These are phyloP conservation scores for Heliangelus exortis DNA, from an alignment of 2,797 vertebrate genomes.

Conservation along the genomic window DNA sequence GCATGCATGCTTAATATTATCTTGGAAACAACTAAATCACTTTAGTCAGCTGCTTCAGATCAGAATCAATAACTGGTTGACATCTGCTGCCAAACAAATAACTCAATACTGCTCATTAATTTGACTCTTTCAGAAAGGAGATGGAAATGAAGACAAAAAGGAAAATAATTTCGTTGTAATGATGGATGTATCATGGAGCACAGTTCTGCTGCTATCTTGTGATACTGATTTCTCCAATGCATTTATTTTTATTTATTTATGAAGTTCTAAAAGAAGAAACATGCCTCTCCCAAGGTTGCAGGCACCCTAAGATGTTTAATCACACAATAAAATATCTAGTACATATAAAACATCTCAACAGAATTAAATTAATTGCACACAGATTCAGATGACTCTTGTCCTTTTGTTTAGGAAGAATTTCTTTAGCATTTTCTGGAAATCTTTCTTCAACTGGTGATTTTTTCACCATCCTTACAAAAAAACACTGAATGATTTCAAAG, in stretches of 20 bases:
- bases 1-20: constrained; percentile 11
- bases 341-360: not conserved
- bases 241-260: not conserved
- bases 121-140: constrained; percentile 33
- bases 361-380: not conserved
- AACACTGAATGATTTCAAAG: not conserved
- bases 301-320: not conserved
- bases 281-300: not conserved
- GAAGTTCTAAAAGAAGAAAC: not conserved
- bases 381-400: not conserved
- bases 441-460: not conserved
- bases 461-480: not conserved
- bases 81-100: constrained; percentile 62
- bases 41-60: constrained; percentile 47
- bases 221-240: not conserved
- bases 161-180: constrained; percentile 21
- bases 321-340: not conserved
- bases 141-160: constrained; percentile 42
- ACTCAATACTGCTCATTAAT: constrained; percentile 49
- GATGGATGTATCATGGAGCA: not conserved
- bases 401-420: not conserved
- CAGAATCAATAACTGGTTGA: constrained; percentile 58
- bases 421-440: not conserved
- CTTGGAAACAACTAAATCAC: constrained; percentile 24
- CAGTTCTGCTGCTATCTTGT: not conserved